phyloP scores from a whole-genome alignment of 2,888 invertebrate species.

The Dioctria linearis region DNA sequence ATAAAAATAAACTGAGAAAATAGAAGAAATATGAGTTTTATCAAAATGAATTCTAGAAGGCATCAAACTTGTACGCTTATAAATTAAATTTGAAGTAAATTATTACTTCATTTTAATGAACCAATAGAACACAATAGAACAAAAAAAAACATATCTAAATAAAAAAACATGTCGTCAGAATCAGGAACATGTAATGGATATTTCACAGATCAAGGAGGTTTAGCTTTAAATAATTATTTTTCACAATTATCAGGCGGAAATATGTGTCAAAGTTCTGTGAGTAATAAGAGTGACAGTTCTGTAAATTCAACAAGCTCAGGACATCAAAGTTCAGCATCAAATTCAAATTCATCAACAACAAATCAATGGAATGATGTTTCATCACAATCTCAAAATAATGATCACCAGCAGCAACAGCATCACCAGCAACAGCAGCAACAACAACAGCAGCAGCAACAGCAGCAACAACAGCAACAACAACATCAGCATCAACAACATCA shows the following conservation, averaged over 20 bases:
- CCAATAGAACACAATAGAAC: background rate
- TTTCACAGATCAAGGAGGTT: constrained; percentile 67
- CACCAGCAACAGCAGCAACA: constrained; percentile 62
- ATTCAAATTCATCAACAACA: constrained; percentile 30
- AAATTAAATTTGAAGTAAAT: too few relatives aligned
- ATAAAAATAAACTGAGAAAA: background rate
- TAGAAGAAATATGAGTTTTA: background rate
- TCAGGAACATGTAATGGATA: constrained; percentile 65
- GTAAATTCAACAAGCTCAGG: constrained; percentile 58
- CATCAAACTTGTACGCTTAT: background rate
- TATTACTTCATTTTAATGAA: too few relatives aligned
- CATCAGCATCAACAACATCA: constrained; percentile 62
- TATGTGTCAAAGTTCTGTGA: constrained; percentile 56
- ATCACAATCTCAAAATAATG: constrained; percentile 32
- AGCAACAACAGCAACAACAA: constrained; percentile 62
- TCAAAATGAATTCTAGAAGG: background rate
- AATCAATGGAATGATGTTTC: constrained; percentile 49
- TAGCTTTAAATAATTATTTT: constrained; percentile 66
- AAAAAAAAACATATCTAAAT: constrained; percentile 38
- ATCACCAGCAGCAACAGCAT: constrained; percentile 58
- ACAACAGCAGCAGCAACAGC: constrained; percentile 64
- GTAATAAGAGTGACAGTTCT: constrained; percentile 54
- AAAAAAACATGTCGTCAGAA: constrained; percentile 60
- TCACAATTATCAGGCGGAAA: constrained; percentile 61
- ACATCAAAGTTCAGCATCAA: constrained; percentile 26